Evolutionary conservation across 2,113 vertebrate species (phyloP), one percentile per base, ranked within the genome.

Genomic region (Dinomys branickii): DNA sequence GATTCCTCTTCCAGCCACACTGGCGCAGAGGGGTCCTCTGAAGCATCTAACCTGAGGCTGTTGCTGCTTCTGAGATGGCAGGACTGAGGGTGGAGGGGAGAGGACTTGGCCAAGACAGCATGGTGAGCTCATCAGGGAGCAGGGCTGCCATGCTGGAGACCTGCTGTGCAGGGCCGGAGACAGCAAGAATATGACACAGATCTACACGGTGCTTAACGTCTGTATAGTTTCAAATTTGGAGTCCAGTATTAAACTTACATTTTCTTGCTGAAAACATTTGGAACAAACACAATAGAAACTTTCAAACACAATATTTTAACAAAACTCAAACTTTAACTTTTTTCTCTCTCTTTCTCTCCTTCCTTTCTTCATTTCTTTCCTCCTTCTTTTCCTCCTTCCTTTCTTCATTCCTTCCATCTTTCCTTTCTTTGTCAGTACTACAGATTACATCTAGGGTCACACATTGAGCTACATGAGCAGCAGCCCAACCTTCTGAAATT

Each of bases 171-270:
- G 16, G 2, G 81, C 63, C 82, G 28, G 67, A 69, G 35, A 4
- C 3, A 17, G 19, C 58, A 63, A 24, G 22, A 14, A 44, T 0
- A 20, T 56, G 35, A 30, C 6, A 7, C 35, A n/a, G 13, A 24
- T 20, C 69, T 9, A 5, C 1, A 17, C 69, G 1, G 0, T 20
- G 41, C n/a, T 41, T 7, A 1, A n/a, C 22, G 5, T 41, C n/a
- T 73, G n/a, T 11, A 41, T 19, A 35, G 65, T 3, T 69, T 5
- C 33, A 17, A 35, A n/a, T n/a, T n/a, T 69, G 14, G 6, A n/a
- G 35, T 19, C 65, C 16, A 69, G 47, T n/a, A n/a, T n/a, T n/a
- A n/a, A n/a, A n/a, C n/a, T n/a, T n/a, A n/a, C n/a, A n/a, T n/a
- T n/a, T n/a, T n/a, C n/a, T n/a, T n/a, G n/a, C n/a, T n/a, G n/a